Evolutionary conservation across 2,113 vertebrate genomes (phyloP), one percentile per base, ranked within the genome.

Genomic region (Coptodon rendalli): DNA sequence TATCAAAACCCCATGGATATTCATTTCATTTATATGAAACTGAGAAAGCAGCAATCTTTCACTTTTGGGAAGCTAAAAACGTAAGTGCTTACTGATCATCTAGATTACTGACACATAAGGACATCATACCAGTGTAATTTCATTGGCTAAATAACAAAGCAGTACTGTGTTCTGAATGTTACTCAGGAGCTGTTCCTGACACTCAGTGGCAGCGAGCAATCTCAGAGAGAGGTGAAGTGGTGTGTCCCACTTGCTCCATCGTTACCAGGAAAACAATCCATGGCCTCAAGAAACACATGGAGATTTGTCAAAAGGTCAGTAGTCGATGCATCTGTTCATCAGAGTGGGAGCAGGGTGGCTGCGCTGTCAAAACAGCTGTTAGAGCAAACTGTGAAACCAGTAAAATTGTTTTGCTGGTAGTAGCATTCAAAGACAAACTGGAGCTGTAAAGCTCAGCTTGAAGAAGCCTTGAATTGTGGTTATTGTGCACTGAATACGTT

Each of bases 201-300:
- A 96, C 97, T 19, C 97, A 97, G 88, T 99, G 97, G 98, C 98
- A 98, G 89, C 96, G 97, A 68, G 95, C 97, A 34, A 98, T 98
- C 94, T 97, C 97, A 0, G 98, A 99, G 93, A 97, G 97, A 53
- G 98, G 98, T 1, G 98, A 98, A 91, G 97, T 98, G 0, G 90
- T 97, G 68, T 99, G 98, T 89, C 98, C 99, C 66, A 99, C 97
- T 89, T 99, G 98, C 90, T 97, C 93, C 1, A 96, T 98, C 34
- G 97, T 99, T 92, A 98, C 97, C 84, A 96, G 98, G 57, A 99
- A 99, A 95, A 99, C 98, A 4, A 88, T 98, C 3, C 96, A 97
- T 6, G 98, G 98, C 54, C 97, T 99, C 78, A 98, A 98, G 96
- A 99, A 99, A 91, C 98, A 99, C 97, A 98, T 99, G 98, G 98